Base-by-base conservation (phyloP, 2,888 invertebrate species). In the Notodonta dromedarius region DNA sequence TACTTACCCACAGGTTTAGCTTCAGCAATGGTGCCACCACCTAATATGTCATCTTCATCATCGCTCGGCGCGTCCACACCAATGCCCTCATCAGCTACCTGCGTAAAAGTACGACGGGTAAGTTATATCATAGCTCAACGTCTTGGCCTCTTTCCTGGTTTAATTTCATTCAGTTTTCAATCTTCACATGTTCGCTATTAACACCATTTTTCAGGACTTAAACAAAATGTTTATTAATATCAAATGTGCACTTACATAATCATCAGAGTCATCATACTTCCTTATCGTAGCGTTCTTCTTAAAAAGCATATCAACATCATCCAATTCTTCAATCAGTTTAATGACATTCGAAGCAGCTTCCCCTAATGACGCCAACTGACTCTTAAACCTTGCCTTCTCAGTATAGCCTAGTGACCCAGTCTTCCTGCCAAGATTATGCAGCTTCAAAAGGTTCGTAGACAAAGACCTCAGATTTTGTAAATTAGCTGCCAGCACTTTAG, bases 1-100 rank as follows among this genome's bases (percentile, higher is more conserved):
- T 9, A 80, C 93, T 86, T 73, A 94, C 96, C 96, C 54, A 96
- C 94, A 60, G 97, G 97, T 76, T 96, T 96, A 0, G 96, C 96
- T 87, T 97, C 96, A 35, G 97, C 96, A 14, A 97, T 95, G 0
- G 95, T 95, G 13, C 67, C 65, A 0, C 24, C 24, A 0, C 60
- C 46, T 39, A 56, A 0, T 64, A 76, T 86, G 66, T 94, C 83
- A 0, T 81, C 81, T 63, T 91, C 90, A 4, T 87, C 86, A 35
- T 90, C 89, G 8, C 82, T 82, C 1, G 94, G 88, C 13, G 85
- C 78, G 4, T 89, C 91, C 12, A 91, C 81, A 2, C 88, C 84
- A 2, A 90, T 81, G 0, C 91, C 91, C 75, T 94, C 94, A 73
- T 94, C 94, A 1, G 83, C 87, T n/a, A 93, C 83, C 94, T 94